Base-by-base conservation (phyloP, 2,113 vertebrate genomes). In the Cyanocitta stelleri region DNA sequence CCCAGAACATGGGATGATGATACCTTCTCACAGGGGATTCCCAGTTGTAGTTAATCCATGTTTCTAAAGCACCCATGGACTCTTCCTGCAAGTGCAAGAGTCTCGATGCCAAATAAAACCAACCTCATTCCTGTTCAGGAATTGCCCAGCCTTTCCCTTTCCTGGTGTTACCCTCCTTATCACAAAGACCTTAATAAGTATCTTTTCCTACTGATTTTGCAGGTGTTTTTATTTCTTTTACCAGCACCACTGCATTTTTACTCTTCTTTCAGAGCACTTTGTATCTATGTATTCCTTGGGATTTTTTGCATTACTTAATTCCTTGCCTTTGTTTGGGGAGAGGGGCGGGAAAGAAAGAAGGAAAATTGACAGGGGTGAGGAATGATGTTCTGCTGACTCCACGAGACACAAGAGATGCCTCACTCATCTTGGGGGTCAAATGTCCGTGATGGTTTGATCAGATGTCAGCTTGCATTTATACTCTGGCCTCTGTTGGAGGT, bases 401-500 rank as follows among this genome's bases (percentile, higher is more conserved):
- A 89, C 11, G 37, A 94, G 88, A 97, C 96, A 98, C 97, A 94
- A 95, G 96, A 96, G 96, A 97, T 89, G 95, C 97, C 97, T 98
- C 98, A 98, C 97, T 98, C 98, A 97, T 98, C 98, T 97, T 56
- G 15, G 81, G 97, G 98, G 98, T 98, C 98, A 98, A 64, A 93
- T 97, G 98, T 98, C 98, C 92, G 69, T 30, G 17, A 85, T 89
- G 96, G 97, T 98, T 98, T 98, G 98, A 98, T 98, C 98, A 95
- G 83, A 97, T 98, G 98, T 98, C 98, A 98, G 94, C 87, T 94
- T 96, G 96, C 97, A 98, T 99, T 98, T 98, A 97, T 97, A 97
- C 97, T 96, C 97, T 75, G 93, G 97, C 96, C 97, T 97, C 98
- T 98, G 98, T 87, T 97, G 96, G 93, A 97, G 97, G 96, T 98